A percentile compares a stretch with the other conserved stretches of the same genome.
These are phyloP conservation scores for Spinus olivaceus DNA, from an alignment of 2,797 vertebrate species.

Conservation along the genomic window DNA sequence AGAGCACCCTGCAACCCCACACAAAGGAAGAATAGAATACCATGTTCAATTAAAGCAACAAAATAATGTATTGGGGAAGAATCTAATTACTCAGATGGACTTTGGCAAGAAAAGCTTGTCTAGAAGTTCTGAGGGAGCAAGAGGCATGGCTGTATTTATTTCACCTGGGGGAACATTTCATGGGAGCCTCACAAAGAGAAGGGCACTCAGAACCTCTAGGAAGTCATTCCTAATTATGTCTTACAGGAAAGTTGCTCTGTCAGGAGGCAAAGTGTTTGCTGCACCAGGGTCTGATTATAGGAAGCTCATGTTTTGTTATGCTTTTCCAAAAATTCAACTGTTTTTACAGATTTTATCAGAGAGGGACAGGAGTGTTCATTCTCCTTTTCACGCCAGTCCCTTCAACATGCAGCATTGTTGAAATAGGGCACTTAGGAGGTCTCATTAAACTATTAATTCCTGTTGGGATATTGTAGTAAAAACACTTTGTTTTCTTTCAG, in stretches of 20 bases:
- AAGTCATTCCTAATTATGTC: neutral
- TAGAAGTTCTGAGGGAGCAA: neutral
- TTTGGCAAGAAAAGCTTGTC: neutral
- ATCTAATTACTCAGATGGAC: neutral
- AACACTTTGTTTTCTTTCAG: constrained; percentile 68
- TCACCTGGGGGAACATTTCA: neutral
- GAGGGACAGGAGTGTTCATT: neutral
- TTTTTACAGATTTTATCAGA: neutral
- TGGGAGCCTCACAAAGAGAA: neutral
- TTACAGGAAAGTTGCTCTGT: neutral
- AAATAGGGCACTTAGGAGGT: neutral
- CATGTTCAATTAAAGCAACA: neutral
- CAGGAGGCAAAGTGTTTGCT: neutral
- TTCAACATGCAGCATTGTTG: neutral
- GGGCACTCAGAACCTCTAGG: neutral
- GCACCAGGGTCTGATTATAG: neutral
- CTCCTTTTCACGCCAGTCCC: neutral
- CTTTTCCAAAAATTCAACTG: neutral
- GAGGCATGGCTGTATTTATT: neutral
- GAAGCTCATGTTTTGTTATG: neutral
- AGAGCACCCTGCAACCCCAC: neutral
- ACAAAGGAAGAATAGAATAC: neutral
- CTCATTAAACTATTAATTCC: neutral
- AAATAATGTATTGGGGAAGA: neutral
- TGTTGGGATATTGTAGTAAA: neutral